Conservation (phyloP, 2,888 invertebrate genomes). For the Zelleria hepariella region DNA sequence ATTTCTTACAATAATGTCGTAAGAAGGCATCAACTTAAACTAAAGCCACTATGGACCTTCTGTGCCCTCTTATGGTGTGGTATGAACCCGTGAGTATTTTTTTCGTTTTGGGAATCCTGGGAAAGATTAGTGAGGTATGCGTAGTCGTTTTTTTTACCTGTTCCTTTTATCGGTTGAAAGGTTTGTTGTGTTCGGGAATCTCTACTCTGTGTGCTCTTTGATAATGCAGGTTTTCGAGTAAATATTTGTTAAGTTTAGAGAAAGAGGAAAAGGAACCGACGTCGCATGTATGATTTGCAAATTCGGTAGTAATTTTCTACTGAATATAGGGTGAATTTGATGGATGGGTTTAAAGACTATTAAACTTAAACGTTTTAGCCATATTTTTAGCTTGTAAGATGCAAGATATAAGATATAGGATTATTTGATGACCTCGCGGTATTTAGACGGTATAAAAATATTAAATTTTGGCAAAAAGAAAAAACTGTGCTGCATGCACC, state of each 20-base stretch:
- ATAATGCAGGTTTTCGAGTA: background rate
- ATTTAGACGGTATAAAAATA: no score
- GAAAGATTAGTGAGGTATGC: constrained; percentile 32
- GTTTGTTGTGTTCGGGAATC: background rate
- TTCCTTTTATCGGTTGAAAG: constrained; percentile 8
- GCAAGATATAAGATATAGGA: no score
- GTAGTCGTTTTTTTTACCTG: constrained; percentile 15
- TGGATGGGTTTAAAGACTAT: background rate
- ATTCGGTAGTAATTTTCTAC: background rate
- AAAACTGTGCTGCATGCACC: no score
- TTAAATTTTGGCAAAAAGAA: no score
- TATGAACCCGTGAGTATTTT: background rate
- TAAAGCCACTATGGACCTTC: background rate
- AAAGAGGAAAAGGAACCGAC: background rate
- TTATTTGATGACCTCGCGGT: no score
- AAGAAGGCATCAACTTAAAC: no score
- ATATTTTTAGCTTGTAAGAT: background rate
- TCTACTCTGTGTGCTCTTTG: background rate
- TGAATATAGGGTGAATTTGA: background rate
- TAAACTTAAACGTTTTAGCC: background rate
- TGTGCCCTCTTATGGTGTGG: background rate
- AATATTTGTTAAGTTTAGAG: background rate
- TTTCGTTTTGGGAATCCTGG: constrained; percentile 20
- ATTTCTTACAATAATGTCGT: no score
- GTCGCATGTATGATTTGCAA: background rate